Conservation (phyloP, 2,888 invertebrate species). For the Brassicogethes aeneus region DNA sequence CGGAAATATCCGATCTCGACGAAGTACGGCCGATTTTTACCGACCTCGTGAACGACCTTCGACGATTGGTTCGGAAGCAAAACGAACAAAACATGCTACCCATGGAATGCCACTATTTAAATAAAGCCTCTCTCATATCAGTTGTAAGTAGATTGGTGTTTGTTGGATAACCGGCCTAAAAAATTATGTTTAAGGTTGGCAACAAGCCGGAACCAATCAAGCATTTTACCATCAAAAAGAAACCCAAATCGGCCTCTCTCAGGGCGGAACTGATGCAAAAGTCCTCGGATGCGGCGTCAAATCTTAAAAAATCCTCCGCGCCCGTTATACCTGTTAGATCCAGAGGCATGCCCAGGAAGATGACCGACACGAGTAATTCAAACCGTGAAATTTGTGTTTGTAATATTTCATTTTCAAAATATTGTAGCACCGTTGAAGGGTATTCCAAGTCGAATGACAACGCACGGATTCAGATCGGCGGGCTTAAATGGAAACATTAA, state of each 20-base stretch:
- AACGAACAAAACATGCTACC: slow-evolving; percentile 82
- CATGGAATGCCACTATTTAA: slow-evolving; percentile 92
- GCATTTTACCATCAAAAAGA: slow-evolving; percentile 87
- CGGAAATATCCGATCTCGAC: slow-evolving; percentile 79
- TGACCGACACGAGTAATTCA: slow-evolving; percentile 83
- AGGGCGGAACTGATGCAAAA: slow-evolving; percentile 86
- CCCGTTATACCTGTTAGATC: slow-evolving; percentile 84
- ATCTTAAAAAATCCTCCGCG: slow-evolving; percentile 78
- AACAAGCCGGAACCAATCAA: slow-evolving; percentile 76
- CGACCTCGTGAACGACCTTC: slow-evolving; percentile 78
- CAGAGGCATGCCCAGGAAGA: slow-evolving; percentile 85
- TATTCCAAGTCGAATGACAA: slow-evolving; percentile 72
- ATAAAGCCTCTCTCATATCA: slow-evolving; percentile 83
- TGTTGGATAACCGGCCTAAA: no score
- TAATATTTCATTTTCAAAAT: slow-evolving; percentile 4
- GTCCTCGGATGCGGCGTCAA: slow-evolving; percentile 81
- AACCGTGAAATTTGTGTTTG: neutral
- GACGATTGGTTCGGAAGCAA: slow-evolving; percentile 74
- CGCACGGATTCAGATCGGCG: slow-evolving; percentile 54
- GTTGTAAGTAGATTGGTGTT: slow-evolving; percentile 50
- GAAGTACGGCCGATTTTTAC: slow-evolving; percentile 85
- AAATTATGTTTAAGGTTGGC: slow-evolving; percentile 55
- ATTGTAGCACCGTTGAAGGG: slow-evolving; percentile 80
- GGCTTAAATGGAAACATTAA: slow-evolving; percentile 41
- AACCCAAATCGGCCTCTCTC: slow-evolving; percentile 88